Base-by-base conservation (phyloP, 2,888 invertebrate genomes). In the Macroteleia sp. region DNA sequence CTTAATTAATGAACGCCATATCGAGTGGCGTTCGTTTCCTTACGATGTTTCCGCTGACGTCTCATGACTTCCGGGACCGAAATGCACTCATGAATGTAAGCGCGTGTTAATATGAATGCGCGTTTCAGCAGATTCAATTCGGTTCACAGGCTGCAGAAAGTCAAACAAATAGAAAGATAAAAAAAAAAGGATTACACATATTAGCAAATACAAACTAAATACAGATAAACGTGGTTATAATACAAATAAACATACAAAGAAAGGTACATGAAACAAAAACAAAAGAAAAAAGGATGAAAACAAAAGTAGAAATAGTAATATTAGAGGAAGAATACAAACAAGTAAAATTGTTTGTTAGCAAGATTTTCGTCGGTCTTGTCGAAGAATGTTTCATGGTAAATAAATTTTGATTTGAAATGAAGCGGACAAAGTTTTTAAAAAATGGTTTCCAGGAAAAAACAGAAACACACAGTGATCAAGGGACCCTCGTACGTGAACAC, bases 381-480 rank as follows among this genome's bases (percentile, higher is more conserved):
- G 32, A 50, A 50, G 32, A 50, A 36, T 36, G 20, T 36, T 52
- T n/a, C 36, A 48, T 5, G 10, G 46, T 30, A 48, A 6, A 48
- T 48, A 48, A 48, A 48, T 48, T 48, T 10, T 48, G 46, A 28
- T 48, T 9, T 10, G 16, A 30, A 48, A 42, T 30, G 25, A 42
- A 19, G 42, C 32, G 12, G 10, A 25, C 22, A 57, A 57, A 57
- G 42, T 57, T 57, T 56, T 39, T n/a, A 56, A 56, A 41, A 56
- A 56, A 56, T 56, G 19, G 39, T 16, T 2, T 3, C 25, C 17
- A 5, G 28, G 20, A 32, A 42, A 57, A 57, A 42, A 14, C 20
- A 44, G 9, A 42, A 46, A 59, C 20, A 34, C 32, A 42, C 12
- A 32, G 17, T 3, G 30, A 41, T 42, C 14, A 42, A 19, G 57